These are phyloP conservation scores for Callithrix jacchus DNA, from an alignment of 2,113 vertebrate genomes.

Conservation along the genomic window DNA sequence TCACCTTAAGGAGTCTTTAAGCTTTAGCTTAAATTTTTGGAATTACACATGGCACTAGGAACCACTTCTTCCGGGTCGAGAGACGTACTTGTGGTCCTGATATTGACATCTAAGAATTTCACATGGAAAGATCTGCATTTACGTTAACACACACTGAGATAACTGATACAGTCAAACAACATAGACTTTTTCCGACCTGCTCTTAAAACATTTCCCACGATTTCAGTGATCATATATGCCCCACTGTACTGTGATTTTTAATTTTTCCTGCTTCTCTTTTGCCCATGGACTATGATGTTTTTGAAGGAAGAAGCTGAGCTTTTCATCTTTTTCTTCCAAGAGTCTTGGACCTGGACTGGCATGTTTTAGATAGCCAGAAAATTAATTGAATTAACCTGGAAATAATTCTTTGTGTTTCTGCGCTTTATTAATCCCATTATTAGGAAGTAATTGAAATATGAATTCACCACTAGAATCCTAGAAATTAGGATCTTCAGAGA, in stretches of 20 bases:
- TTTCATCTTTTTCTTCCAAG: background rate
- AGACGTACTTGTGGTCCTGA: background rate
- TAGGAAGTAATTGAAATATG: background rate
- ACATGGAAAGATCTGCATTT: background rate
- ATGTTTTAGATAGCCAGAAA: background rate
- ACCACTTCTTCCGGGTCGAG: background rate
- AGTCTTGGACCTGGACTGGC: background rate
- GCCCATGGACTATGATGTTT: background rate
- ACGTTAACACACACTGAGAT: background rate
- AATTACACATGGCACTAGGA: background rate
- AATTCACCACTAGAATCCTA: background rate
- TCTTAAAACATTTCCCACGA: background rate
- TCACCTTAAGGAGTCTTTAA: background rate
- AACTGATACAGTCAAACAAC: background rate
- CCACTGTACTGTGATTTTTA: background rate
- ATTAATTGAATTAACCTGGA: background rate
- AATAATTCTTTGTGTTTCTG: background rate
- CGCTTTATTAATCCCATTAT: background rate
- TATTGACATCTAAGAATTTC: background rate
- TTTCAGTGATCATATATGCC: background rate
- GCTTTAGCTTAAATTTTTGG: background rate
- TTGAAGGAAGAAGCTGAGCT: background rate
- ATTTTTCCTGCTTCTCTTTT: background rate
- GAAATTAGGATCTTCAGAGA: background rate
- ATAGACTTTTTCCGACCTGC: background rate